Base-by-base conservation (phyloP, 2,888 invertebrate genomes). In the Cheilosia scutellata region DNA sequence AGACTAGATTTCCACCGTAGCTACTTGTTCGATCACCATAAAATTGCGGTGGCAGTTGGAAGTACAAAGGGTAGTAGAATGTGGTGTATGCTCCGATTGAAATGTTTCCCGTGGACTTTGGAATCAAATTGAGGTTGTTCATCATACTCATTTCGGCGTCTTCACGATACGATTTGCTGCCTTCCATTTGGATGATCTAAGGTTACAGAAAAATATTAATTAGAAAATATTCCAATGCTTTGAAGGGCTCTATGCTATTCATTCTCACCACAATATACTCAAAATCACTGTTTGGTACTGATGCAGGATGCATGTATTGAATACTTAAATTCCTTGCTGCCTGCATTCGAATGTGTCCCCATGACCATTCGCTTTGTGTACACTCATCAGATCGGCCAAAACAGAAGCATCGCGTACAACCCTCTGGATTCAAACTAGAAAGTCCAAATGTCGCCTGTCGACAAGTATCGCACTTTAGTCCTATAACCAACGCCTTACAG, bases 341-440 rank as follows among this genome's bases (percentile, higher is more conserved):
- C 57, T 94, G 93, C 82, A 95, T 94, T 89, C 95, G 94, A 49
- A 96, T 94, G 91, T 97, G 96, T 9, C 96, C 96, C 95, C 98
- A 97, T 0, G 96, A 95, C 82, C 96, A 95, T 31, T 95, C 94
- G 0, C 97, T 96, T 92, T 98, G 97, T 42, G 94, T 93, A 92
- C 99, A 99, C 70, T 94, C 94, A 4, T 95, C 94, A 62, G 96
- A 96, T 89, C 98, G 94, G 0, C 96, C 97, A 93, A 99, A 99
- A 93, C 99, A 99, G 94, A 98, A 99, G 92, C 99, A 99, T 79
- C 96, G 95, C 0, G 97, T 97, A 92, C 99, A 99, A 6, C 99
- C 99, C 70, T 95, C 94, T 0, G 96, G 95, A 92, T 97, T 97
- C 55, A 95, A 94, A 0, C 92, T 92, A 0, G 96, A 95, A 29